phyloP scores from a whole-genome alignment of 2,888 invertebrate genomes.

The Hylaea fasciaria region DNA sequence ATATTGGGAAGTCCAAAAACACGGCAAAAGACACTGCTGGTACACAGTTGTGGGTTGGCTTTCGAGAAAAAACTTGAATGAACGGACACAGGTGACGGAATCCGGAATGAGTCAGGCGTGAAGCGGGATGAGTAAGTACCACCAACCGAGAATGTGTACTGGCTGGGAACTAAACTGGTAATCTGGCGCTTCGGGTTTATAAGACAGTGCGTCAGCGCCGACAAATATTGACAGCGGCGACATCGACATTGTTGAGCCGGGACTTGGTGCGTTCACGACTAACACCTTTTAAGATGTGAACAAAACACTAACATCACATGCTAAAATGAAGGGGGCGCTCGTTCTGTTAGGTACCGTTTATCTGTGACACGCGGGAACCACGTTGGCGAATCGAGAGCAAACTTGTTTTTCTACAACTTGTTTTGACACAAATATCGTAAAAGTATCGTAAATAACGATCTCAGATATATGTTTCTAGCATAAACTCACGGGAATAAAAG shows the following conservation, averaged over 20 bases:
- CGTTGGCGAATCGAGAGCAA: slow-evolving; percentile 29
- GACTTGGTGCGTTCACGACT: slow-evolving; percentile 10
- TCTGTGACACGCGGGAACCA: slow-evolving; percentile 26
- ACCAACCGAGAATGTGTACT: background rate
- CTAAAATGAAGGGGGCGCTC: slow-evolving; percentile 27
- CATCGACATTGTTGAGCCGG: slow-evolving; percentile 49
- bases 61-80: slow-evolving; percentile 10
- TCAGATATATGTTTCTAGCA: slow-evolving; percentile 16
- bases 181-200: slow-evolving; percentile 19
- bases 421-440: slow-evolving; percentile 28
- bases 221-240: slow-evolving; percentile 60
- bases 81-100: slow-evolving; percentile 15
- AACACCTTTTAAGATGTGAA: slow-evolving; percentile 44
- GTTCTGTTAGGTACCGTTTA: slow-evolving; percentile 10
- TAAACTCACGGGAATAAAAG: slow-evolving; percentile 3
- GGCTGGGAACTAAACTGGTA: slow-evolving; percentile 4
- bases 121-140: slow-evolving; percentile 14
- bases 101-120: slow-evolving; percentile 17
- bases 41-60: slow-evolving; percentile 4
- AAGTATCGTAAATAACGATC: slow-evolving; percentile 25
- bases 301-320: slow-evolving; percentile 46
- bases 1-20: background rate
- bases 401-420: slow-evolving; percentile 27
- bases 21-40: slow-evolving; percentile 1
- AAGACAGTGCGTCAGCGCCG: slow-evolving; percentile 56